A percentile compares a stretch with the other conserved stretches of the same genome.
phyloP scores from a whole-genome alignment of 1,140 invertebrate species.

The Rhagoletis zephyria region DNA sequence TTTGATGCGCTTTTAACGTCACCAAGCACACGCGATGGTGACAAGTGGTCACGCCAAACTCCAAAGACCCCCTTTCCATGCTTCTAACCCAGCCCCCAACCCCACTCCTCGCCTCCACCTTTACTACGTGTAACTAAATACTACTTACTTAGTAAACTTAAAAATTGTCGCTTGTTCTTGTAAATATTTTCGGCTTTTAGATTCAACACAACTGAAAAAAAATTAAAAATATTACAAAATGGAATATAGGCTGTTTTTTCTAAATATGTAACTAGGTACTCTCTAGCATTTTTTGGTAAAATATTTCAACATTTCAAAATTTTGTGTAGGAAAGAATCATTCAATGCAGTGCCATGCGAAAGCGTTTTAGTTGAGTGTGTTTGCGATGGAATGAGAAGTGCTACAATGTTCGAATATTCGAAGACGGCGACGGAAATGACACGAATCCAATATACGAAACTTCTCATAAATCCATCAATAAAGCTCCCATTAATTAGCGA shows the following conservation, averaged over 20 bases:
- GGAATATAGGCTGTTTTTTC: no score
- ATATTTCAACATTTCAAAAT: no score
- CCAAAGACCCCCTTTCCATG: no score
- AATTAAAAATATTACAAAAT: neutral
- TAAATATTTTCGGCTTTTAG: slow-evolving; percentile 39
- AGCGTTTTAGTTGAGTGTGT: neutral
- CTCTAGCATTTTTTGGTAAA: no score
- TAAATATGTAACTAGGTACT: no score
- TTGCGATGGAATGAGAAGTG: neutral
- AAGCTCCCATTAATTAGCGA: no score
- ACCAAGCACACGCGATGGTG: neutral
- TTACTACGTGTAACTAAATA: neutral
- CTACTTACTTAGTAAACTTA: neutral
- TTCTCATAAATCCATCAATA: neutral
- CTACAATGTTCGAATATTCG: neutral
- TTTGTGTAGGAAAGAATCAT: neutral
- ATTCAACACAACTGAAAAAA: neutral
- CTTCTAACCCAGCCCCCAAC: neutral
- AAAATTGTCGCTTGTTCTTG: neutral
- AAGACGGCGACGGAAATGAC: neutral
- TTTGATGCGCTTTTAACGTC: neutral
- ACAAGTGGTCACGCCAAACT: no score
- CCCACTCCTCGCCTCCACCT: neutral
- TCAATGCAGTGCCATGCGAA: neutral
- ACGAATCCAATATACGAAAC: neutral